A percentile compares a stretch with the other conserved stretches of the same genome.
These are phyloP conservation scores for Telmatherina bonti DNA, from an alignment of 2,797 vertebrate genomes.

Conservation along the genomic window DNA sequence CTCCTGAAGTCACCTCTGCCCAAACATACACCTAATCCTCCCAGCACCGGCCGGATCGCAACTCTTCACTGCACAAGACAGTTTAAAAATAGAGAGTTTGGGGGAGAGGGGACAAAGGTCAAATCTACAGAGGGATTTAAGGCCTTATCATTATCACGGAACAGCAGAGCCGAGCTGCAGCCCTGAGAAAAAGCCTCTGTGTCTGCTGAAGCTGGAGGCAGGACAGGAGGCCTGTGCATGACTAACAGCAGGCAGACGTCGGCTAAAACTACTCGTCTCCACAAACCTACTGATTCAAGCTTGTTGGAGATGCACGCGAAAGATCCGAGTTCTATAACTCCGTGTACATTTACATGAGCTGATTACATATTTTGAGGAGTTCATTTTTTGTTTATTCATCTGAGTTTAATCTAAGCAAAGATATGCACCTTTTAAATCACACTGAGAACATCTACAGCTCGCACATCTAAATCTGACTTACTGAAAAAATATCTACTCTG, in stretches of 20 bases:
- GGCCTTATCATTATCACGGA: constrained; percentile 86
- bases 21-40: constrained; percentile 93
- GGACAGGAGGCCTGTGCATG: constrained; percentile 58
- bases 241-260: constrained; percentile 36
- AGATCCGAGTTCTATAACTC: not conserved
- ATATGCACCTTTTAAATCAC: not conserved
- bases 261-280: not conserved
- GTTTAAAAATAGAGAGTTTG: constrained; percentile 81
- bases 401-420: not conserved
- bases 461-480: not conserved
- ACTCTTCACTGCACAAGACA: constrained; percentile 80
- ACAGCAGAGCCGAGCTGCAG: constrained; percentile 84
- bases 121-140: constrained; percentile 87
- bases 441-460: not conserved
- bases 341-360: not conserved
- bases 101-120: constrained; percentile 84
- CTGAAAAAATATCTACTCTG: not conserved
- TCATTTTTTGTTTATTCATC: not conserved
- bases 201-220: constrained; percentile 53
- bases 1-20: constrained; percentile 91
- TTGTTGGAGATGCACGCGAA: not conserved
- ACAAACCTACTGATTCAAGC: not conserved
- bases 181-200: constrained; percentile 69
- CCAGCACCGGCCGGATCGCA: constrained; percentile 85
- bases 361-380: not conserved